Base-by-base conservation (phyloP, 2,888 invertebrate species). In the Ligdia adustata region DNA sequence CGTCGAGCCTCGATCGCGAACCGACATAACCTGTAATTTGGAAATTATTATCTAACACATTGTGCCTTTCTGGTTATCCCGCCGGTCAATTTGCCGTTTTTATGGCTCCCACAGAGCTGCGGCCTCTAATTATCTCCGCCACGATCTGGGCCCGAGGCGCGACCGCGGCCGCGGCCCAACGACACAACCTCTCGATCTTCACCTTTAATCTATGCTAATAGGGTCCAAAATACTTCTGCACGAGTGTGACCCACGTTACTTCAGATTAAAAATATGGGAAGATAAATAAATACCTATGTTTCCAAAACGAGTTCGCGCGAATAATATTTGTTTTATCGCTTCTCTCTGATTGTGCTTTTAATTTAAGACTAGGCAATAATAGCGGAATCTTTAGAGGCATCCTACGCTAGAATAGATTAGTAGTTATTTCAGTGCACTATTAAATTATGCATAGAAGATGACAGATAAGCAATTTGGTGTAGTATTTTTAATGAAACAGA, bases 41-140 rank as follows among this genome's bases (percentile, higher is more conserved):
- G 88, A 90, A 90, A 89, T 90, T 89, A 89, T 89, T 89, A 89
- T 90, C 89, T 90, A 90, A 90, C 90, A 90, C 89, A 90, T 90
- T 90, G 88, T 89, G 90, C 89, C 90, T 90, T 89, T 90, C 87
- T 89, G 89, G 85, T 86, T 89, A 88, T 90, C 90, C 89, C 90
- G 89, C 87, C 89, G 90, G 90, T 89, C 89, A 90, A 89, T 90
- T 90, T 89, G 89, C 89, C 79, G 89, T 90, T 90, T 90, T 90
- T 89, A 90, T 90, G 85, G 89, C 89, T 86, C 83, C 88, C 87
- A 87, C 86, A 83, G 81, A 76, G 87, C 86, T 78, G 82, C 85
- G 86, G 82, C 79, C 86, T 90, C 86, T 90, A 89, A 90, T 90
- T 89, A 90, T 89, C 82, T 84, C 79, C 57, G 73, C 82, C 88